phyloP scores from a whole-genome alignment of 2,797 vertebrate genomes.

The Sus cebifrons region DNA sequence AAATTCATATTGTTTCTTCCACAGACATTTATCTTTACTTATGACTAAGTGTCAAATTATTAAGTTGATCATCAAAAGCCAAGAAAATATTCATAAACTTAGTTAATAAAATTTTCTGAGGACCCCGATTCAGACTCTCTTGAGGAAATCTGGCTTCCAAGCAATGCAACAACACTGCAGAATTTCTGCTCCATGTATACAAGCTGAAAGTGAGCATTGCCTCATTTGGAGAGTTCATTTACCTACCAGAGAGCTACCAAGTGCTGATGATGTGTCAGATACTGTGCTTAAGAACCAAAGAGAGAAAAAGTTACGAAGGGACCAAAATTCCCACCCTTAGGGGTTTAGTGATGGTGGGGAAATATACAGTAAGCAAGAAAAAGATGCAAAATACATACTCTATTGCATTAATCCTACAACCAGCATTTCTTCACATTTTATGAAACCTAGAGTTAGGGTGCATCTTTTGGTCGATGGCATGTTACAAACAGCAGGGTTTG shows the following conservation, averaged over 20 bases:
- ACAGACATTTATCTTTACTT: not conserved
- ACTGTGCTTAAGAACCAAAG: not conserved
- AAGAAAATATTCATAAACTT: constrained; percentile 42
- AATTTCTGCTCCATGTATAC: not conserved
- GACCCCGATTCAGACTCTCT: not conserved
- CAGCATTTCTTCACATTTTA: not conserved
- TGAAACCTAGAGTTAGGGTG: not conserved
- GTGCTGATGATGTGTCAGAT: not conserved
- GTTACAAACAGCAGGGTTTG: not conserved
- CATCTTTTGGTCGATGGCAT: not conserved
- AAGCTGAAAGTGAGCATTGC: not conserved
- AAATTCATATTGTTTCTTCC: constrained; percentile 6
- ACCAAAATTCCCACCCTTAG: not conserved
- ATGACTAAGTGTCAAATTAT: constrained; percentile 31
- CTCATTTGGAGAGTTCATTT: constrained; percentile 8
- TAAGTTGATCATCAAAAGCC: not conserved
- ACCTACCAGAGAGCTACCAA: not conserved
- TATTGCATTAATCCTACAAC: constrained; percentile 36
- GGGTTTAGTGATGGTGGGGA: not conserved
- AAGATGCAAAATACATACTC: not conserved
- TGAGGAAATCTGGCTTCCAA: not conserved
- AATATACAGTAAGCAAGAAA: constrained; percentile 13
- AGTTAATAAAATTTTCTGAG: constrained; percentile 22
- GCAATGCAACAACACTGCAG: not conserved
- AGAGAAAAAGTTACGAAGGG: constrained; percentile 27